A percentile compares a stretch with the other conserved stretches of the same genome.
phyloP scores from a whole-genome alignment of 1,140 invertebrate species.

The Lerema accius region DNA sequence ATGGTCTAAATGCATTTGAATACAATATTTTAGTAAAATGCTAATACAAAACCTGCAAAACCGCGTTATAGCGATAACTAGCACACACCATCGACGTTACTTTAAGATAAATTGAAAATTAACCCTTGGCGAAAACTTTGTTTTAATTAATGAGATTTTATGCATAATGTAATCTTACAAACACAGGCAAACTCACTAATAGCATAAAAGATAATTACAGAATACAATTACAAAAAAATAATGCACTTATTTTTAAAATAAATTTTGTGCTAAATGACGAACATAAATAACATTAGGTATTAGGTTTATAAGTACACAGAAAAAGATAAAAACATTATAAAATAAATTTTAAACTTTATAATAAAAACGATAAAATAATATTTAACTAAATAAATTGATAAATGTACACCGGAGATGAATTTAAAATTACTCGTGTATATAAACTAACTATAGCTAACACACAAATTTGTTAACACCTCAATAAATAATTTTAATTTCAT shows the following conservation, averaged over 20 bases:
- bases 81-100: no score
- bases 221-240: no score
- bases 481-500: conserved; percentile 14
- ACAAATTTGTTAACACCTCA: neutral
- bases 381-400: conserved; percentile 25
- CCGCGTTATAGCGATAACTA: no score
- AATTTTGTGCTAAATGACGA: conserved; percentile 21
- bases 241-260: neutral
- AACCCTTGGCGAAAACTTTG: no score
- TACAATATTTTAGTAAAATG: no score
- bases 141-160: no score
- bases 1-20: no score
- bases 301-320: neutral
- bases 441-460: conserved; percentile 8
- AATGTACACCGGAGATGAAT: conserved; percentile 6
- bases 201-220: no score
- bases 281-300: neutral
- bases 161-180: no score
- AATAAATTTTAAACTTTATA: conserved; percentile 32
- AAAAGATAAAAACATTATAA: neutral
- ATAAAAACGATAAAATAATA: conserved; percentile 38
- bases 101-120: no score
- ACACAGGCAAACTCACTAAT: no score
- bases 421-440: neutral
- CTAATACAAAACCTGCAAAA: no score